Conservation (phyloP, 2,113 vertebrate species). For the Phycodurus eques region DNA sequence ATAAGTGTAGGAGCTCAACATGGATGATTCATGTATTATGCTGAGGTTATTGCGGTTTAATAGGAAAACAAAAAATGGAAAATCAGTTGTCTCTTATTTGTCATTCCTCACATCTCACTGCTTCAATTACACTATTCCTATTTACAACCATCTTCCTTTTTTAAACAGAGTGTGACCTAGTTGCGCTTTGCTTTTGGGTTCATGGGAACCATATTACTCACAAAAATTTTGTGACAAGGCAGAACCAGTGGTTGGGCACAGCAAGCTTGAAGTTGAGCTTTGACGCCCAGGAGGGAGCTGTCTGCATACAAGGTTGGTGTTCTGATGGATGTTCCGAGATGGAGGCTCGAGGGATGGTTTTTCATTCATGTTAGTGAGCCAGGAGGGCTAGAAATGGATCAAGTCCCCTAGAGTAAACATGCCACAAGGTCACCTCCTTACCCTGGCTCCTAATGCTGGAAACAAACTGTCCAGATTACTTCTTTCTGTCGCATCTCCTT, state of each 20-base stretch:
- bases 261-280: constrained; percentile 40
- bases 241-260: constrained; percentile 20
- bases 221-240: constrained; percentile 38
- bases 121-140: constrained; percentile 10
- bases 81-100: neutral
- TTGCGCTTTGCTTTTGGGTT: constrained; percentile 49
- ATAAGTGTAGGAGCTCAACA: constrained; percentile 43
- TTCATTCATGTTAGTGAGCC: constrained; percentile 60
- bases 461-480: constrained; percentile 45
- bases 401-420: constrained; percentile 57
- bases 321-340: constrained; percentile 57
- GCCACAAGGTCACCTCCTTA: constrained; percentile 70
- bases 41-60: constrained; percentile 11
- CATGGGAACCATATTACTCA: constrained; percentile 29
- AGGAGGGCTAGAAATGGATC: constrained; percentile 64
- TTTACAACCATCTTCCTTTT: neutral
- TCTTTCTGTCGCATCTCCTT: constrained; percentile 30
- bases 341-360: constrained; percentile 43
- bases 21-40: constrained; percentile 45
- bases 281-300: constrained; percentile 32
- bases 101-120: constrained; percentile 23
- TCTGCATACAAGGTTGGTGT: constrained; percentile 54
- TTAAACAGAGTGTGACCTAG: constrained; percentile 46
- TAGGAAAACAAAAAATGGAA: neutral
- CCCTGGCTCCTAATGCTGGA: constrained; percentile 54